Evolutionary conservation across 2,888 invertebrate species (phyloP).

Genomic region (Athripsodes cinereus): DNA sequence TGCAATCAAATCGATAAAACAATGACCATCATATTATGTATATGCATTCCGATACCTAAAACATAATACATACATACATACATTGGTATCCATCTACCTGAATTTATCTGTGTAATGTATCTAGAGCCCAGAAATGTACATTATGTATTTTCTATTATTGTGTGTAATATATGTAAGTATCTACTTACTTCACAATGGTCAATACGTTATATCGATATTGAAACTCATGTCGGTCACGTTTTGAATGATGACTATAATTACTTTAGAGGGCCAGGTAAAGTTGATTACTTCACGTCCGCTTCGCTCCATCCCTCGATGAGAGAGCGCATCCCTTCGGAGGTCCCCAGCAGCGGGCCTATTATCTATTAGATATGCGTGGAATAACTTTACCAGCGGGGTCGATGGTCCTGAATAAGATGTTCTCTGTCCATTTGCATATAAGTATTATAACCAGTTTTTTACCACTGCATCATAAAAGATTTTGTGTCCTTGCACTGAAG

Average conservation of each 20-base stretch:
- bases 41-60: neutral
- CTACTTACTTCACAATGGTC: neutral
- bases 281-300: constrained; percentile 21
- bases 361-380: constrained; percentile 11
- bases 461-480: too few relatives aligned
- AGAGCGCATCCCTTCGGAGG: constrained; percentile 14
- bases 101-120: neutral
- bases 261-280: constrained; percentile 17
- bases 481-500: too few relatives aligned
- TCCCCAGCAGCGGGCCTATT: constrained; percentile 16
- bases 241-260: constrained; percentile 21
- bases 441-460: too few relatives aligned
- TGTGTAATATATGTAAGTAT: neutral
- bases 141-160: neutral
- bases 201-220: neutral
- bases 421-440: neutral
- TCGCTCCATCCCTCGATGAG: constrained; percentile 3
- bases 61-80: too few relatives aligned
- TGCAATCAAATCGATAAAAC: neutral
- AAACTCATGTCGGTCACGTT: constrained; percentile 22
- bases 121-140: neutral
- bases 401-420: constrained; percentile 3
- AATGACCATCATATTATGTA: neutral
- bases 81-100: too few relatives aligned
- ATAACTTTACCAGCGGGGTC: neutral